Conservation (phyloP, 2,888 invertebrate species). For the Lumbricus terrestris region DNA sequence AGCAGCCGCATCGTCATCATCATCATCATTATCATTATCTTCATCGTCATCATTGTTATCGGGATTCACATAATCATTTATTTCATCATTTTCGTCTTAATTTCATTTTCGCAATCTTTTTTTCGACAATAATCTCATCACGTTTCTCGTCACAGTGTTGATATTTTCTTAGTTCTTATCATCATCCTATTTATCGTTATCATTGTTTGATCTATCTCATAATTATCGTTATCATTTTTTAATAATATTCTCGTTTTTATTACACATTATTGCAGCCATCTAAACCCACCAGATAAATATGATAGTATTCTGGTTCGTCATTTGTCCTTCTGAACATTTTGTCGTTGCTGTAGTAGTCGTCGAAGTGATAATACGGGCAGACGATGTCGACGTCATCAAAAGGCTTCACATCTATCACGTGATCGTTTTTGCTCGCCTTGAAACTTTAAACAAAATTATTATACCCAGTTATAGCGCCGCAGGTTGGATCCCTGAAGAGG, state of each 20-base stretch:
- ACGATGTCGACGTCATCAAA: conserved; percentile 43
- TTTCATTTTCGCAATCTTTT: no score
- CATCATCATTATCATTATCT: conserved; percentile 27
- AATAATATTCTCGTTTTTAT: no score
- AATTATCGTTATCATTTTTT: no score
- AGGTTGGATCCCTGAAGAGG: no score
- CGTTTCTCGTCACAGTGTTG: no score
- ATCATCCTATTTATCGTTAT: conserved; percentile 25
- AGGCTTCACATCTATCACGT: conserved; percentile 43
- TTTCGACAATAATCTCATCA: no score
- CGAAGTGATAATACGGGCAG: conserved; percentile 37
- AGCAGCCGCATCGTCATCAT: conserved; percentile 28
- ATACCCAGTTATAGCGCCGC: neutral
- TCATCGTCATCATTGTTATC: conserved; percentile 22
- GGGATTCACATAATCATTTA: no score
- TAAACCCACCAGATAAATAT: conserved; percentile 20
- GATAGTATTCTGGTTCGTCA: conserved; percentile 18
- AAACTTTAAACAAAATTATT: conserved; percentile 60
- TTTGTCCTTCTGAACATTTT: neutral
- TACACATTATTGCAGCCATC: neutral
- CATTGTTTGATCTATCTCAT: conserved; percentile 18
- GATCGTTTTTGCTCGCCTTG: conserved; percentile 41
- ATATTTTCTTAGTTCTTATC: no score
- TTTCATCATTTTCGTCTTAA: no score
- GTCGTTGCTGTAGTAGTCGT: neutral